Evolutionary conservation across 2,888 invertebrate species (phyloP), one percentile per base, ranked within the genome.

Genomic region (Seira sanloemensis): DNA sequence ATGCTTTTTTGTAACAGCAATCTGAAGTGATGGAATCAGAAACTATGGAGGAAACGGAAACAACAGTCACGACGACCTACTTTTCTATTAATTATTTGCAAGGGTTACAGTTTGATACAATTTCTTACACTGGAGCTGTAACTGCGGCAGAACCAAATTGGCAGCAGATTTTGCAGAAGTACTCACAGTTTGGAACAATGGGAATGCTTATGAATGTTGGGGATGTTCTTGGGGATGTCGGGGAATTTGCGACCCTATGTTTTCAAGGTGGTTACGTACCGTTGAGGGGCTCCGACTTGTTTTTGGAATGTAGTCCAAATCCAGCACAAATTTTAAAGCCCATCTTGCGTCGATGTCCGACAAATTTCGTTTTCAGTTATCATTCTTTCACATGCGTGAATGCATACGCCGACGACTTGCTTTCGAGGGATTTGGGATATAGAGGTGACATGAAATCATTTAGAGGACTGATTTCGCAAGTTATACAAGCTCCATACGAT

Each of bases 391-490:
- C 21, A 9, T 88, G 88, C 25, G 66, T 86, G 1, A 86, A 85
- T 19, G 27, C 69, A 16, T 79, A 82, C 19, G 85, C 86, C 0
- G 67, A 16, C 0, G 69, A 78, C 1, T 50, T 88, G n/a, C 25
- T 88, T 0, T 54, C 62, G 18, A 26, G 62, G 2, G 87, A 87
- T 58, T 69, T 87, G 0, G 88, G 87, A 0, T 69, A 77, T 19
- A 78, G 79, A 5, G 68, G 78, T 25, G 88, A 87, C 0, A 83
- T 84, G 0, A 75, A 84, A 1, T 0, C 74, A 21, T 27, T n/a
- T 9, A 27, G 71, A 1, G 68, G 80, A 2, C 0, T n/a, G 4
- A 58, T 54, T 1, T 27, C 21, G 9, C 12, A 23, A 12, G 87
- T 86, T 2, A 16, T 37, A 16, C 46, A 65, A 5, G 71, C 84